These are phyloP conservation scores for Drosophila austrosaltans DNA, from an alignment of 2,888 invertebrate genomes.

Conservation along the genomic window DNA sequence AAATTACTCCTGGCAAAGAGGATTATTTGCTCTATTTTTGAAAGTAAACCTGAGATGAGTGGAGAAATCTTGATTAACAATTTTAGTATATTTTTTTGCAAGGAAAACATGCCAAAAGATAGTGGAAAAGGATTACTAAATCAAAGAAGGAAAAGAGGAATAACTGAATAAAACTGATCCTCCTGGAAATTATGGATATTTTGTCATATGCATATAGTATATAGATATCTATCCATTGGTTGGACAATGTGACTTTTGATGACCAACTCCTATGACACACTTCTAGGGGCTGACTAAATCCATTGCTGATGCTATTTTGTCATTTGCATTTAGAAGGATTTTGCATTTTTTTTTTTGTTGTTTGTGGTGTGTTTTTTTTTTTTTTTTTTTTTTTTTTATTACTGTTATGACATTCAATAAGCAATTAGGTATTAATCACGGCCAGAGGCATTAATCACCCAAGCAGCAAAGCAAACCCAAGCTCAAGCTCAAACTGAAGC, in stretches of 20 bases:
- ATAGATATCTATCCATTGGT: neutral
- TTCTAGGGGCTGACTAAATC: slow-evolving; percentile 6
- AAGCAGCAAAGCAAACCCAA: slow-evolving; percentile 16
- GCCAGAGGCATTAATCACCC: slow-evolving; percentile 47
- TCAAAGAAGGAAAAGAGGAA: too few relatives aligned
- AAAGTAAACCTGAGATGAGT: too few relatives aligned
- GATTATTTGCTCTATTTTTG: too few relatives aligned
- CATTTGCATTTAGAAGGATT: slow-evolving; percentile 71
- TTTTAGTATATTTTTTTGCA: too few relatives aligned
- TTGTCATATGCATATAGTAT: too few relatives aligned
- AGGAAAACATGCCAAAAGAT: too few relatives aligned
- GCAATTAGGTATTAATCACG: slow-evolving; percentile 75
- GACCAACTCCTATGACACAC: slow-evolving; percentile 62
- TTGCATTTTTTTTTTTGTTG: slow-evolving; percentile 41
- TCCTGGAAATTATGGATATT: too few relatives aligned
- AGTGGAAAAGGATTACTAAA: too few relatives aligned
- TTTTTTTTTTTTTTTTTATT: slow-evolving; percentile 51
- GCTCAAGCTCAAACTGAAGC: slow-evolving; percentile 6
- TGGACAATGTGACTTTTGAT: slow-evolving; percentile 22
- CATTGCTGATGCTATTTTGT: slow-evolving; percentile 13
- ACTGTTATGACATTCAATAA: slow-evolving; percentile 76
- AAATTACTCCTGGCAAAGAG: too few relatives aligned
- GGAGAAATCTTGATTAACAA: too few relatives aligned
- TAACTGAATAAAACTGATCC: too few relatives aligned
- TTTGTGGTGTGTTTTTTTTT: slow-evolving; percentile 29